phyloP scores from a whole-genome alignment of 2,113 vertebrate genomes.

The Tonatia bakeri region DNA sequence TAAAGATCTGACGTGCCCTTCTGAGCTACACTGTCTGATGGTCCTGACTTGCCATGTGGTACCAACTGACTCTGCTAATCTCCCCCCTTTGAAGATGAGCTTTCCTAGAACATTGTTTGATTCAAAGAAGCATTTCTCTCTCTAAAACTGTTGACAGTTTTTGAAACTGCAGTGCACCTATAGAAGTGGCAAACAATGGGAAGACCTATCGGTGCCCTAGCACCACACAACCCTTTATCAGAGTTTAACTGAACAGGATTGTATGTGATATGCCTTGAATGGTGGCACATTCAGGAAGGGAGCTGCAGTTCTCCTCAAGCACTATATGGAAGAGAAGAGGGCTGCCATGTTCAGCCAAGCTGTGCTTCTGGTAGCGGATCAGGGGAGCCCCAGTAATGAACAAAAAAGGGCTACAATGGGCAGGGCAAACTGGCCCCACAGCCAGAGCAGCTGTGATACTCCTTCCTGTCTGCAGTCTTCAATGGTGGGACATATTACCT shows the following conservation, averaged over 20 bases:
- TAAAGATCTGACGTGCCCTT: neutral
- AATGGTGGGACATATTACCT: too few species aligned
- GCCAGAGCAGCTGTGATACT: neutral
- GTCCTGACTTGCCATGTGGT: neutral
- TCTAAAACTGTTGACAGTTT: neutral
- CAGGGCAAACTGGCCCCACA: neutral
- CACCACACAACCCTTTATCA: neutral
- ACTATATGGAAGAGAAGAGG: neutral
- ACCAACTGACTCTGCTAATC: neutral
- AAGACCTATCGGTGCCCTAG: neutral
- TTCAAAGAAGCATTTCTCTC: neutral
- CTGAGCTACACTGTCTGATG: rapidly evolving
- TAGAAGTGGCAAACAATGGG: neutral
- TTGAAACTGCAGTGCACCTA: neutral
- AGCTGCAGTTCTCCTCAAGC: neutral
- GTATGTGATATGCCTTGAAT: neutral
- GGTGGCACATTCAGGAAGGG: too few species aligned
- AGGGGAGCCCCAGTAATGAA: neutral
- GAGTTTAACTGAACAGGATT: neutral
- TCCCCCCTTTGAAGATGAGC: neutral
- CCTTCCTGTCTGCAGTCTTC: neutral
- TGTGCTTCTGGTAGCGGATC: neutral
- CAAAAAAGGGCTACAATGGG: neutral
- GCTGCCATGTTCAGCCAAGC: rapidly evolving
- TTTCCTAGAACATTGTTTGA: neutral